phyloP scores from a whole-genome alignment of 1,140 invertebrate species.

The Paralvinella palmiformis region DNA sequence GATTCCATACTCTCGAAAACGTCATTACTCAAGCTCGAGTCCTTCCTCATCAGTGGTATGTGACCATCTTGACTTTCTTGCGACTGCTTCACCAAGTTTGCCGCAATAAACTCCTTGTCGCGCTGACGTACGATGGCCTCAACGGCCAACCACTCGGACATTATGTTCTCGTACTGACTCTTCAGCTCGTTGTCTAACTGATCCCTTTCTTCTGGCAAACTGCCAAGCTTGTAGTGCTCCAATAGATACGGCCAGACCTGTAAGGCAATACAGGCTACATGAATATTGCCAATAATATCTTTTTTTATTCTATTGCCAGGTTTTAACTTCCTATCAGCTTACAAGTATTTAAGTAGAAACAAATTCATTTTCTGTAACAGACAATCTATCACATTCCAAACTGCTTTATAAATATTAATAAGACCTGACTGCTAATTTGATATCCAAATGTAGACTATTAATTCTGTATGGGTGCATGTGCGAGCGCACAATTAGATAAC shows the following conservation, averaged over 20 bases:
- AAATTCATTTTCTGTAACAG: too few species aligned
- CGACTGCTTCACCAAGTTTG: constrained; percentile 14
- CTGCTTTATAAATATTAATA: too few species aligned
- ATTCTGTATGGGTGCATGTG: too few species aligned
- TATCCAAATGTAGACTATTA: too few species aligned
- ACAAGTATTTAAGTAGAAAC: too few species aligned
- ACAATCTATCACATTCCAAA: too few species aligned
- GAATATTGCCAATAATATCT: too few species aligned
- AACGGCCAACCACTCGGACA: constrained; percentile 90
- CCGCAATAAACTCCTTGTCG: constrained; percentile 63
- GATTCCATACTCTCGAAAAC: constrained; percentile 52
- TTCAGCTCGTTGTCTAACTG: constrained; percentile 62
- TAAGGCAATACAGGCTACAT: constrained; percentile 11
- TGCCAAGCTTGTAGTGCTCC: constrained; percentile 77
- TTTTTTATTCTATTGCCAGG: too few species aligned
- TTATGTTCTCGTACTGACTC: constrained; percentile 76
- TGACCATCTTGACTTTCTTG: constrained; percentile 36
- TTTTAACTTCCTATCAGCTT: too few species aligned
- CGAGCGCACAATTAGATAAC: too few species aligned
- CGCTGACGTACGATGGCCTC: constrained; percentile 83
- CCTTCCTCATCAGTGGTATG: constrained; percentile 49
- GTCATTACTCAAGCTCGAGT: constrained; percentile 56
- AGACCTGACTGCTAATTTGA: too few species aligned
- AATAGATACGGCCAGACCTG: constrained; percentile 85
- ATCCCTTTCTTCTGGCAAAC: constrained; percentile 62